Evolutionary conservation across 2,113 vertebrate species (phyloP).

Genomic region (Petromus typicus): DNA sequence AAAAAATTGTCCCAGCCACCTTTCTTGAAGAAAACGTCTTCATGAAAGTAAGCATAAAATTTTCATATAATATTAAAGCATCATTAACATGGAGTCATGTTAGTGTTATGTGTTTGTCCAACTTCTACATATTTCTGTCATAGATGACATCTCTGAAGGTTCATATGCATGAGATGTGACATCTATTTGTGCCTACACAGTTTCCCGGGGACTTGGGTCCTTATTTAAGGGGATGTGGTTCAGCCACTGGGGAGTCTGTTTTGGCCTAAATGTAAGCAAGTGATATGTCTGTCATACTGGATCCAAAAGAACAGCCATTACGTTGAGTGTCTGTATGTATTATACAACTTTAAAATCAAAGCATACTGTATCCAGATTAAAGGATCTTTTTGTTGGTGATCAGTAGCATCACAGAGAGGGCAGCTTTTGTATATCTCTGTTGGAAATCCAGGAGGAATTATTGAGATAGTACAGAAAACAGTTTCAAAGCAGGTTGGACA

Average conservation of each 20-base stretch:
- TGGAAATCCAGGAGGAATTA: neutral
- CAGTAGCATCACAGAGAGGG: neutral
- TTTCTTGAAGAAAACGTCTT: neutral
- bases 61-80: neutral
- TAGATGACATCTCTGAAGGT: neutral
- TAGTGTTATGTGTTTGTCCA: neutral
- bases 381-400: neutral
- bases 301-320: neutral
- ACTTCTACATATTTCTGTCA: neutral
- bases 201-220: neutral
- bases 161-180: neutral
- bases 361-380: neutral
- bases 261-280: neutral
- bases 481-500: neutral
- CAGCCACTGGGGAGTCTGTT: neutral
- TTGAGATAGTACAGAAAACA: neutral
- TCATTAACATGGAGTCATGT: neutral
- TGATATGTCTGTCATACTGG: neutral
- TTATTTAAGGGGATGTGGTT: neutral
- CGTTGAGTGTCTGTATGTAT: neutral
- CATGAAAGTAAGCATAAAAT: neutral
- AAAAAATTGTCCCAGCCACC: neutral
- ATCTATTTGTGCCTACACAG: neutral
- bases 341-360: neutral
- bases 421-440: neutral